Evolutionary conservation across 53 echinoderm and acorn worm genomes (phyloP), one percentile per base, ranked within the genome.

Genomic region (Astropecten irregularis): DNA sequence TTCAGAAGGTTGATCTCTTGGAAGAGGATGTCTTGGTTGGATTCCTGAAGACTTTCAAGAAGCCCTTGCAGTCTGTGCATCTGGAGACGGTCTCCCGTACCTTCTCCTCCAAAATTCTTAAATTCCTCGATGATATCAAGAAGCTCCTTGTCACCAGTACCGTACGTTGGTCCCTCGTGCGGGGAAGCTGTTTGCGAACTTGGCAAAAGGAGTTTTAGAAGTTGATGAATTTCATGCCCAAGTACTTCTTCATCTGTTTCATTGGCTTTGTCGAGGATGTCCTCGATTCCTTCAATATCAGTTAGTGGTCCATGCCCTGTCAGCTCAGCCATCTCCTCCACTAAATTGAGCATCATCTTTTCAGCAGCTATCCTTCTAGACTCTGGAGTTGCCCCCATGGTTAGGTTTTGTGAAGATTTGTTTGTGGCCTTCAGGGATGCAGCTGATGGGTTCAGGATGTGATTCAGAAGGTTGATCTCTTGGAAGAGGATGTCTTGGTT

Each of bases 1-100:
- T 73, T 73, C 9, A 73, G 55, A 18, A 5, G 73, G 13, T 35
- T 26, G 33, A 73, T 73, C 37, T 73, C 73, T 20, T 56, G 73
- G 39, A 22, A 36, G 19, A 73, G 35, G 3, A 73, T 40, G 53
- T 73, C 55, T 38, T 73, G 15, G 38, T 37, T 55, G 19, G 56
- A 25, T 54, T 73, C 37, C 22, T 55, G 22, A 3, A 39, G 22
- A 0, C 25, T 56, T 15, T 23, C 10, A 56, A 73, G 55, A 14
- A 73, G 54, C 21, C 55, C 35, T 13, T 73, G 38, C 3, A 73
- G 14, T n/a, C 14, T 36, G 9, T 54, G 36, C 21, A 73, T 56
- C 37, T 73, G 54, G 36, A 37, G 7, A 3, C 39, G 2, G 13
- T 55, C 27, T 20, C 25, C 40, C 28, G n/a, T n/a, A n/a, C n/a